Conservation (phyloP, 2,888 invertebrate genomes). For the Lordiphosa andalusiaca region DNA sequence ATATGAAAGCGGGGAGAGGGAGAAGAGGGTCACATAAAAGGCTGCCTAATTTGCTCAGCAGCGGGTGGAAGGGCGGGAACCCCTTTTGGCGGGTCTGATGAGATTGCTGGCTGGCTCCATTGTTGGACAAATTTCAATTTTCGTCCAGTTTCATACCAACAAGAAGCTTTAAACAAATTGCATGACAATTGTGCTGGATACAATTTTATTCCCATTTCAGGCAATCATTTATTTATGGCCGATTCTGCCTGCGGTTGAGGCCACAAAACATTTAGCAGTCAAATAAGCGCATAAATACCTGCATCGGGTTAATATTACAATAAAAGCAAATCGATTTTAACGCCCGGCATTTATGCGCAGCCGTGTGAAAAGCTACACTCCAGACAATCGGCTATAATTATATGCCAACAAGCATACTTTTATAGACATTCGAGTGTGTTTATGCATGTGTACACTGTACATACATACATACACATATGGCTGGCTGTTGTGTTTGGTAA, state of each 20-base stretch:
- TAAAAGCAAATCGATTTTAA: conserved; percentile 37
- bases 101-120: conserved; percentile 24
- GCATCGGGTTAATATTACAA: conserved; percentile 19
- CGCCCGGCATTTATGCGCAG: conserved; percentile 32
- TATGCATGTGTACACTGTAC: conserved; percentile 2
- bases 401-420: neutral
- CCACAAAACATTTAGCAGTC: conserved; percentile 11
- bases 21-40: conserved; percentile 35
- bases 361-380: conserved; percentile 53
- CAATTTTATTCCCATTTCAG: neutral
- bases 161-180: conserved; percentile 15
- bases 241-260: conserved; percentile 1
- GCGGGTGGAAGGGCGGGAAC: neutral
- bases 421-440: conserved; percentile 1
- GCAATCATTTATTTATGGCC: neutral
- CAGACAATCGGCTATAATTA: conserved; percentile 47
- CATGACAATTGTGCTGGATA: too few species aligned
- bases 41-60: conserved; percentile 62
- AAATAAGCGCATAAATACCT: conserved; percentile 23
- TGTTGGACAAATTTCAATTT: conserved; percentile 27
- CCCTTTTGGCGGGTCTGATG: conserved; percentile 1
- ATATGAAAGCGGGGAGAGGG: conserved; percentile 23
- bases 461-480: too few species aligned
- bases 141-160: neutral
- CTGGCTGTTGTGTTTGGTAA: conserved; percentile 40